phyloP scores from a whole-genome alignment of 2,113 vertebrate species.

The Pseudopipra pipra region DNA sequence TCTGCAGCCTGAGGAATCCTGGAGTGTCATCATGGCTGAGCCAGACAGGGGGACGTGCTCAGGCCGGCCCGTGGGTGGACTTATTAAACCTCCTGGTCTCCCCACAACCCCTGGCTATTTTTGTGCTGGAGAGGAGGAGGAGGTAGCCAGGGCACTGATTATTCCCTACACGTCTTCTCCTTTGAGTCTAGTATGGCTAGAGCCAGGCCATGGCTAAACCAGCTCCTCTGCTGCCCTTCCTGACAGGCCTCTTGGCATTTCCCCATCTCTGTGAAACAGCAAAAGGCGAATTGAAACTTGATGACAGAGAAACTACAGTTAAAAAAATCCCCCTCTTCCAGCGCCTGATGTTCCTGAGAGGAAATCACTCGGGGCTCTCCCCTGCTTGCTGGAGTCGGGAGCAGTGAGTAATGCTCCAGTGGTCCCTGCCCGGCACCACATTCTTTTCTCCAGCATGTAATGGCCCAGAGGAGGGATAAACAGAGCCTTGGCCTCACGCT shows the following conservation, averaged over 20 bases:
- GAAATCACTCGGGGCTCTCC: background rate
- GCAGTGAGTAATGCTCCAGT: slow-evolving; percentile 31
- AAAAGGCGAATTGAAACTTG: accelerated
- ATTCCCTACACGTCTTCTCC: background rate
- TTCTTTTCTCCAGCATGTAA: slow-evolving; percentile 61
- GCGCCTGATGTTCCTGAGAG: background rate
- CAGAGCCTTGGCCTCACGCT: accelerated
- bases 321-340: background rate
- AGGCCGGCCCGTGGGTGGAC: background rate
- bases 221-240: background rate
- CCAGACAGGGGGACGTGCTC: accelerated
- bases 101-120: background rate
- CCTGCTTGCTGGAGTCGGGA: accelerated
- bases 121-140: background rate
- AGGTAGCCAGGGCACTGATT: background rate
- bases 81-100: background rate
- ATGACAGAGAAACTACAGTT: background rate
- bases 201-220: background rate
- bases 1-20: background rate
- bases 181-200: background rate
- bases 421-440: background rate
- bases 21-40: accelerated
- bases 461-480: slow-evolving; percentile 59
- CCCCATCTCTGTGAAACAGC: background rate
- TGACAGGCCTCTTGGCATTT: background rate